Percentiles rank a stretch among this genome's conserved stretches.
Evolutionary conservation across 1,140 invertebrate species (phyloP).

Genomic region (Drosophila mauritiana): DNA sequence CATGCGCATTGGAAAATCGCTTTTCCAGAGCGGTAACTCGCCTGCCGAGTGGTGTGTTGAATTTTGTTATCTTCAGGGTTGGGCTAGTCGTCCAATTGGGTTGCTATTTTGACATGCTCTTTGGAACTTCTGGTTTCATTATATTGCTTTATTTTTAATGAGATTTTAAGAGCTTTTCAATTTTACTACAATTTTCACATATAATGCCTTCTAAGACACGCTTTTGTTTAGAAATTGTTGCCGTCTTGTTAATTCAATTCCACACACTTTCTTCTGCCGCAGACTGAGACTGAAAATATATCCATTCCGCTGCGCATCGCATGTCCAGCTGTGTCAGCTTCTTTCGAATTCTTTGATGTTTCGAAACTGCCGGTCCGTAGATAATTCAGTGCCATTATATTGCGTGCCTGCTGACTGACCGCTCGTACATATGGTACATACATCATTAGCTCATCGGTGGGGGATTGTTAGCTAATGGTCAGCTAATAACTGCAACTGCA

Average conservation of each 20-base stretch:
- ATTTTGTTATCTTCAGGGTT: conserved; percentile 29
- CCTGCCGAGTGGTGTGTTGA: conserved; percentile 16
- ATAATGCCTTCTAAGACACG: neutral
- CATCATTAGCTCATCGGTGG: conserved; percentile 46
- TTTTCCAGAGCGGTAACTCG: conserved; percentile 29
- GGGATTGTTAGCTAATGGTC: conserved; percentile 37
- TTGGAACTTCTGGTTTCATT: neutral
- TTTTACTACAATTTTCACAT: too few relatives aligned
- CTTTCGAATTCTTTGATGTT: conserved; percentile 16
- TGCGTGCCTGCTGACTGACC: conserved; percentile 20
- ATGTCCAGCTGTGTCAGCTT: conserved; percentile 16
- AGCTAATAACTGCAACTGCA: conserved; percentile 26
- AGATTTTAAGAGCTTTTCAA: neutral
- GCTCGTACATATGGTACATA: conserved; percentile 20
- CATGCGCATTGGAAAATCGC: conserved; percentile 48
- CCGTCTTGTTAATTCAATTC: conserved; percentile 39
- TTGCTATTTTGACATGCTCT: neutral
- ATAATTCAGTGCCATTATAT: conserved; percentile 4
- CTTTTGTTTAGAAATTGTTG: neutral
- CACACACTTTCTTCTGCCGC: conserved; percentile 39
- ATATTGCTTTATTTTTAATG: too few relatives aligned
- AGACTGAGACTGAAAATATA: conserved; percentile 28
- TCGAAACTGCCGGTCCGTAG: conserved; percentile 9
- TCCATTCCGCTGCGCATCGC: conserved; percentile 18
- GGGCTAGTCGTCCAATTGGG: neutral